Evolutionary conservation across 2,888 invertebrate genomes (phyloP), one percentile per base, ranked within the genome.

Genomic region (Ochropleura plecta): DNA sequence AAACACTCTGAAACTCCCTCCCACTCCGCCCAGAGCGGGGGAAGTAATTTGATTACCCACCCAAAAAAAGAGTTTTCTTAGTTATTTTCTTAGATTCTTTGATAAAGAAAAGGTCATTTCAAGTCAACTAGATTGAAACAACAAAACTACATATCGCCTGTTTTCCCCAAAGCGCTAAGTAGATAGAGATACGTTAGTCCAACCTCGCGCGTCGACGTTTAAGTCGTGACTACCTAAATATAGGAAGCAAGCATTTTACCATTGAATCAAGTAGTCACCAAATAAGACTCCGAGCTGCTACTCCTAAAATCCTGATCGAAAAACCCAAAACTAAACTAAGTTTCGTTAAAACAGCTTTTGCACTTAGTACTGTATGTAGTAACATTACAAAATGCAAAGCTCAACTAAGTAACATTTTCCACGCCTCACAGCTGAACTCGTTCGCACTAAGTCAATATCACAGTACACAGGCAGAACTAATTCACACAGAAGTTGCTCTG

Each of bases 401-500:
- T 18, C n/a, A 65, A 63, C 46, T 42, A 18, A 6, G 16, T 57
- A 12, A 53, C n/a, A 70, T 46, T 64, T 63, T 16, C 65, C 66
- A 55, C 65, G 20, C 46, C 18, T 46, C 64, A 57, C 46, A 12
- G 46, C 16, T 42, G 70, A 66, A 60, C 63, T 70, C 53, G 9
- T 46, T 42, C 49, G 60, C 68, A 46, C 73, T 74, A 76, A 76
- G 84, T 76, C 84, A 81, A 86, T 81, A 81, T 62, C 60, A 20
- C 63, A 73, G 67, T 60, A 70, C 68, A 76, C 66, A 79, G 71
- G 73, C 76, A 65, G 73, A 84, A 72, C 76, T 86, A 79, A 79
- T 77, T 84, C 77, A 85, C 83, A 86, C 82, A 83, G 79, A 88
- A 90, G 78, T 90, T 89, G 66, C 83, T 66, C 82, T 81, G 86